A percentile compares a stretch with the other conserved stretches of the same genome.
Conservation (phyloP, 1,140 invertebrate species). For the Agrilus planipennis region DNA sequence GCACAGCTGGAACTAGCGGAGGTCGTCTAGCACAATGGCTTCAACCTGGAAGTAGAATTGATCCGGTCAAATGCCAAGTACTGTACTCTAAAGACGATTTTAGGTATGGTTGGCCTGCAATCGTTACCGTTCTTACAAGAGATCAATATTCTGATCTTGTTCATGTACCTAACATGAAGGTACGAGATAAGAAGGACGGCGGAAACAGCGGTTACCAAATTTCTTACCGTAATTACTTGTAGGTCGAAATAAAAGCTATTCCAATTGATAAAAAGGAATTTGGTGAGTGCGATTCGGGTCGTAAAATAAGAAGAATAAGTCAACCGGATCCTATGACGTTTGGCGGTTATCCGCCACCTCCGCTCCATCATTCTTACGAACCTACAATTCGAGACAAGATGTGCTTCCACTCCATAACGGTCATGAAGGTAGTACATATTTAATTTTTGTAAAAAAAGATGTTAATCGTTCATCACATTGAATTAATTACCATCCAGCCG, state of each 20-base stretch:
- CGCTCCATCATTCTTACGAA: slow-evolving; percentile 71
- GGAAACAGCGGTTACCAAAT: too few relatives aligned
- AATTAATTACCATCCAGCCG: slow-evolving; percentile 37
- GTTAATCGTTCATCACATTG: neutral
- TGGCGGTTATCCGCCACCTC: slow-evolving; percentile 56
- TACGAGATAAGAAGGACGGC: too few relatives aligned
- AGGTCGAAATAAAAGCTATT: slow-evolving; percentile 34
- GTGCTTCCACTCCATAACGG: slow-evolving; percentile 86
- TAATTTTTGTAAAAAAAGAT: too few relatives aligned
- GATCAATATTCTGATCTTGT: slow-evolving; percentile 90
- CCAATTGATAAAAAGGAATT: slow-evolving; percentile 50
- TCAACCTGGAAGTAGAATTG: slow-evolving; percentile 84
- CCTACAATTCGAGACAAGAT: slow-evolving; percentile 82
- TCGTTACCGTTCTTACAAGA: slow-evolving; percentile 70
- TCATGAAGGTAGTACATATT: slow-evolving; percentile 61
- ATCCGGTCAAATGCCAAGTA: slow-evolving; percentile 76
- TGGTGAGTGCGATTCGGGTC: slow-evolving; percentile 37
- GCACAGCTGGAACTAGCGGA: slow-evolving; percentile 75
- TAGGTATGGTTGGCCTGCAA: slow-evolving; percentile 68
- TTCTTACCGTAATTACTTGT: neutral
- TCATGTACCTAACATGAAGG: slow-evolving; percentile 72
- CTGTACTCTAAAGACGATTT: slow-evolving; percentile 63
- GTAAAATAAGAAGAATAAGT: slow-evolving; percentile 46
- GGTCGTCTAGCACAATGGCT: slow-evolving; percentile 88
- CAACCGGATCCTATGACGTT: slow-evolving; percentile 57